Percentiles rank a stretch among this genome's conserved stretches.
phyloP scores from a whole-genome alignment of 1,140 invertebrate genomes.

The Microplitis mediator region DNA sequence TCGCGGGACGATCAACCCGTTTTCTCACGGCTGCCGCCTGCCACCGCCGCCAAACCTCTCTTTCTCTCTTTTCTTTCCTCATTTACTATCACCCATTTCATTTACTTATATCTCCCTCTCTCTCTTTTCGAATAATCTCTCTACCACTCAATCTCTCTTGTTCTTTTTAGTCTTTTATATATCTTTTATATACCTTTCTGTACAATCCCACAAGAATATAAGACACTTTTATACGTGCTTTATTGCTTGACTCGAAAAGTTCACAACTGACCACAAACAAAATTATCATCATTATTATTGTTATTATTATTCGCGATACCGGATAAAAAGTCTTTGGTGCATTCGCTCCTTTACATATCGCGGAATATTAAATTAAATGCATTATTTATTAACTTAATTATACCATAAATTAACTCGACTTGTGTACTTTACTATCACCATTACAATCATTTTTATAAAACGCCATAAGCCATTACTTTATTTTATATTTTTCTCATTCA shows the following conservation, averaged over 20 bases:
- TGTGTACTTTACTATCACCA: no score
- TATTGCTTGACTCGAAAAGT: slow-evolving; percentile 28
- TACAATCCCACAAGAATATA: background rate
- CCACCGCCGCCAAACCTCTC: background rate
- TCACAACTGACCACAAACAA: slow-evolving; percentile 24
- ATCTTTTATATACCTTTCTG: background rate
- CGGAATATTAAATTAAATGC: slow-evolving; percentile 15
- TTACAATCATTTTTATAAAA: no score
- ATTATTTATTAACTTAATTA: slow-evolving; percentile 24
- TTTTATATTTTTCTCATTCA: no score
- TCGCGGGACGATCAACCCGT: slow-evolving; percentile 34
- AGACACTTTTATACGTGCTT: slow-evolving; percentile 22
- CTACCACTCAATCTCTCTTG: slow-evolving; percentile 1
- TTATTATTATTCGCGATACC: no score
- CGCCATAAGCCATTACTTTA: no score
- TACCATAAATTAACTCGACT: slow-evolving; percentile 15
- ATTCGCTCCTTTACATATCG: background rate
- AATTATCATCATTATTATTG: slow-evolving; percentile 3
- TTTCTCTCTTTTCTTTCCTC: slow-evolving; percentile 8
- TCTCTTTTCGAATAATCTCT: slow-evolving; percentile 1
- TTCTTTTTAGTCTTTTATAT: slow-evolving; percentile 1
- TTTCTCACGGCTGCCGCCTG: slow-evolving; percentile 33
- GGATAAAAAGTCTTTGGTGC: slow-evolving; percentile 11
- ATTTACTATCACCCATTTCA: slow-evolving; percentile 1
- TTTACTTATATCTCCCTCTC: background rate